Conservation (phyloP, 2,888 invertebrate species). For the Crematogaster levior region DNA sequence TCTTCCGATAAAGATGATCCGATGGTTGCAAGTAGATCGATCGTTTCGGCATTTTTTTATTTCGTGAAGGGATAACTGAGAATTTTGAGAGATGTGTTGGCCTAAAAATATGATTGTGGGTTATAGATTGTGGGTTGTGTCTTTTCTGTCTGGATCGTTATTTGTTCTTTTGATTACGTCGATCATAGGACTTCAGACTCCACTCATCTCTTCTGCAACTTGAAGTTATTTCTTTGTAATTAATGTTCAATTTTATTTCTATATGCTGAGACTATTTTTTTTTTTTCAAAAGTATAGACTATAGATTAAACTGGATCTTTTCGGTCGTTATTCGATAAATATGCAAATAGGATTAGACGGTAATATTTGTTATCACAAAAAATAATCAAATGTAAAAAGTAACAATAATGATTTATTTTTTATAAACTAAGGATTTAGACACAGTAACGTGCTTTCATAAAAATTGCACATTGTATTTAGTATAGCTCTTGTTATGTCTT, state of each 20-base stretch:
- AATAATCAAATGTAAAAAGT: not conserved
- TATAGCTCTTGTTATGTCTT: not conserved
- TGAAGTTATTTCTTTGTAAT: conserved; percentile 14
- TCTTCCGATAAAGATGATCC: conserved; percentile 28
- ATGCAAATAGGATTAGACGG: not conserved
- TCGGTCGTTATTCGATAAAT: not conserved
- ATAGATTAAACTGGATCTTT: not conserved
- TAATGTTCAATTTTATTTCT: not conserved
- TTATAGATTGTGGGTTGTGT: not conserved
- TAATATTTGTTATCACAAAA: not conserved
- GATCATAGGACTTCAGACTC: conserved; percentile 43
- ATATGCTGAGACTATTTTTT: not conserved
- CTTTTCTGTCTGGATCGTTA: conserved; percentile 12
- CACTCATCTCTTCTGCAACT: not conserved
- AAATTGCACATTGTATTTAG: not conserved
- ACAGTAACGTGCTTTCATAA: not conserved
- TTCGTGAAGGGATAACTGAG: conserved; percentile 35
- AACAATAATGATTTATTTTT: not conserved
- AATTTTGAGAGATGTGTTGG: conserved; percentile 53
- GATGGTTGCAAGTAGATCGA: conserved; percentile 46
- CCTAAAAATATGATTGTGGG: conserved; percentile 41
- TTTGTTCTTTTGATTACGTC: conserved; percentile 50
- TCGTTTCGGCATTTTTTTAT: conserved; percentile 63
- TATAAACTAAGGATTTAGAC: not conserved
- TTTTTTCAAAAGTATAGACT: not conserved